Base-by-base conservation (phyloP, 1,140 invertebrate genomes). In the Caenorhabditis briggsae region DNA sequence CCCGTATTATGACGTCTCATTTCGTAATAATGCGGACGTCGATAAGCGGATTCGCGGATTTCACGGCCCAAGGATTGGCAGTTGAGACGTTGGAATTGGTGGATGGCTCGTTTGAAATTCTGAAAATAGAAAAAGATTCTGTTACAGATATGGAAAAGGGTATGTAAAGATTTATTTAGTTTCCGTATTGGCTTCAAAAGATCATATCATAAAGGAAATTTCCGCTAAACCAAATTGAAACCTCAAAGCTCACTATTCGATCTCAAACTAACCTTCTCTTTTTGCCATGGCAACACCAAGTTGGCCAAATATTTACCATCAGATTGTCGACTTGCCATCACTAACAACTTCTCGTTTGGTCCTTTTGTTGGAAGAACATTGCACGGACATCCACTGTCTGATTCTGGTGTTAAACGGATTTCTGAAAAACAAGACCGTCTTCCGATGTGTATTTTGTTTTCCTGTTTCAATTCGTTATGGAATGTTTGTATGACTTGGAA, bases 1-100 rank as follows among this genome's bases (percentile, higher is more conserved):
- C 85, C 85, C 48, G 85, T 86, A 58, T 86, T 86, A 74, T 86
- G 85, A 23, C 70, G 65, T 70, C 85, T 86, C 85, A 86, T 82
- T 43, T 48, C 43, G 85, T 86, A 86, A 74, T 86, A 86, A 46
- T 86, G 85, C 43, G 85, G 85, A 78, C 87, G 70, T 23, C 87
- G 84, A 25, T 82, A 86, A 56, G 90, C 91, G 53, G 90, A 89
- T 86, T 92, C 92, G 20, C 91, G 88, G 58, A 92, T 92, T 87
- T 92, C 92, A 23, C 91, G 86, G 1, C 91, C 91, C 56, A 92
- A 82, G n/a, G 90, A 89, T 48, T 88, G 90, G 83, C 91, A 92
- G 82, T 92, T 89, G 18, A 92, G 86, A 58, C 90, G 88, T 43
- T 87, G 84, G 86, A 92, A 92, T 82, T 87, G 88, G 59, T 90